Evolutionary conservation across 2,797 vertebrate species (phyloP), one percentile per base, ranked within the genome.

Genomic region (Geotrypetes seraphini): DNA sequence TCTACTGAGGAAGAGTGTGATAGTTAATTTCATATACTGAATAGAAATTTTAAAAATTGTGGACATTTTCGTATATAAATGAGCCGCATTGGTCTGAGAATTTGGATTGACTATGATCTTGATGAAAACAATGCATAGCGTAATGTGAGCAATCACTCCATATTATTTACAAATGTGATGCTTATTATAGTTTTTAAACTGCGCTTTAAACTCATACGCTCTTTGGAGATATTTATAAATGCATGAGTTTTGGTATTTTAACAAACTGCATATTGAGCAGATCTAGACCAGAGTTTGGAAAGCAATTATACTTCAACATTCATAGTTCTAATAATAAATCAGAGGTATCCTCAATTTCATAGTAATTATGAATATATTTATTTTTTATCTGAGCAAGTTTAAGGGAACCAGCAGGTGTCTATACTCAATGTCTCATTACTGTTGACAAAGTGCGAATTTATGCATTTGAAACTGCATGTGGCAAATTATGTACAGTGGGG

Each of bases 401-500:
- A 46, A 58, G 36, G 38, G 34, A 22, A 47, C 25, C 50, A 59
- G 53, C 45, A 36, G 52, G 52, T 48, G 40, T 28, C 25, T 31
- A 23, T 16, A 39, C 28, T 57, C 36, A 31, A 31, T 32, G 36
- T 51, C 53, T 70, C 60, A 57, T 66, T 66, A 70, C 44, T 50
- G 36, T 49, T 53, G 65, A 58, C 53, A 50, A 53, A 63, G 37
- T 22, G 22, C 31, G 35, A 49, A 63, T 60, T 45, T 64, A 52
- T 51, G 39, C 3, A 15, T 57, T 60, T 22, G 18, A 19, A 53
- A 19, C 32, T 12, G 48, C 47, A 33, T 38, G 63, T 50, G 36
- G 57, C 47, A 45, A 63, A 58, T 45, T 7, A 30, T 58, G 36
- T 28, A 35, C 25, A 10, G 13, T n/a, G 28, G 48, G 16, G 10